Evolutionary conservation across 2,797 vertebrate species (phyloP), one percentile per base, ranked within the genome.

Genomic region (Vespertilio murinus): DNA sequence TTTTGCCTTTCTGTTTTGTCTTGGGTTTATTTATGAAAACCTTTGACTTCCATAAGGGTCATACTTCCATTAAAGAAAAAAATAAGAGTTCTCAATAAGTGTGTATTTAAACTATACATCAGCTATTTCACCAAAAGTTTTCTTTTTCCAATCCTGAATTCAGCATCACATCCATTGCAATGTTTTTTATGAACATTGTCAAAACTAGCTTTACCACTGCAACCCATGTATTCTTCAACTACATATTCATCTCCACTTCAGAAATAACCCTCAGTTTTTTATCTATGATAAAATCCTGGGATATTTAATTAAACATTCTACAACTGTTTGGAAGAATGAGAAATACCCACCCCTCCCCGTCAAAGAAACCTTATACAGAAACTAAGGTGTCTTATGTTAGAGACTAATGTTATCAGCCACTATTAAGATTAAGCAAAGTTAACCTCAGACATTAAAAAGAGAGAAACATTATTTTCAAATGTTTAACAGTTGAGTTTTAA

Each of bases 381-480:
- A 88, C 33, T 18, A 42, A 75, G 67, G 59, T 61, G 30, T 30
- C 28, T 61, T 56, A 74, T 91, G 71, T 81, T 73, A 83, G 64
- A n/a, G 88, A 40, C 69, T 93, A 90, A 95, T 87, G n/a, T 67
- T 79, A 92, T 52, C 79, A 93, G 47, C 59, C 42, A 54, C 52
- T 56, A 69, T 17, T 86, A 75, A 92, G 33, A 92, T 70, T 86
- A 40, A 89, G 49, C 6, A 83, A 94, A 93, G 79, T 52, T 90
- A 71, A 56, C 40, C 56, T 90, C 47, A 93, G 78, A 65, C 0
- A 20, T 10, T 25, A 20, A 90, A 88, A 91, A 77, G 45, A 13
- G 20, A 11, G 9, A 8, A 28, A 23, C 8, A 65, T 67, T 84
- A 54, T 85, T 94, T 79, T 90, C 45, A 74, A 86, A 5, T 65